Conservation (phyloP, 2,113 vertebrate genomes). For the Cavia porcellus region DNA sequence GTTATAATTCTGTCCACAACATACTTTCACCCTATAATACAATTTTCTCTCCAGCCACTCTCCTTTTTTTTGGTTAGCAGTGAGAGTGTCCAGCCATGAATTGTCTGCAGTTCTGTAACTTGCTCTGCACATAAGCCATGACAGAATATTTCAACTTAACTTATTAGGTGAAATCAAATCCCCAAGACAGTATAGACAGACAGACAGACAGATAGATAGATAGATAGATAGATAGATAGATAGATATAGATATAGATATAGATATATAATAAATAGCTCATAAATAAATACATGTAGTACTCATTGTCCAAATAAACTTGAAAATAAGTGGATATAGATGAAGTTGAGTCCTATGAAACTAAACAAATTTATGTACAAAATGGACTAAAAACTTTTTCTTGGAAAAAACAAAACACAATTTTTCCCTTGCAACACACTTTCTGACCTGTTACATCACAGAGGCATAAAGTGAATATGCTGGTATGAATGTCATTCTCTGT, state of each 20-base stretch:
- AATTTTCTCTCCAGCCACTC: conserved; percentile 51
- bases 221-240: too few species aligned
- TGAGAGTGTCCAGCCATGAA: conserved; percentile 69
- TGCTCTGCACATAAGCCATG: conserved; percentile 62
- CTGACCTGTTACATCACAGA: conserved; percentile 87
- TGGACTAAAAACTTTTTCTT: conserved; percentile 74
- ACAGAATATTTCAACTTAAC: conserved; percentile 62
- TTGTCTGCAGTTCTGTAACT: conserved; percentile 44
- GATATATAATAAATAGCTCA: conserved; percentile 43
- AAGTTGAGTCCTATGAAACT: conserved; percentile 80
- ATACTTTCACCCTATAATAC: conserved; percentile 75
- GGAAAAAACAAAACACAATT: neutral
- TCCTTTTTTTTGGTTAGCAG: conserved; percentile 65
- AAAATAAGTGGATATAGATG: conserved; percentile 71
- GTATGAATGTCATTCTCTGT: conserved; percentile 85
- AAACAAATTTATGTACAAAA: conserved; percentile 60
- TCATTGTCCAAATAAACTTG: conserved; percentile 70
- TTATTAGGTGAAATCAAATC: conserved; percentile 73
- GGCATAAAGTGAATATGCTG: conserved; percentile 72
- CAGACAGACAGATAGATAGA: too few species aligned
- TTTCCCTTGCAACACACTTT: conserved; percentile 80
- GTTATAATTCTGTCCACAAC: neutral
- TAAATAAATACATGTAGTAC: conserved; percentile 61
- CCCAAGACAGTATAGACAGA: conserved; percentile 45
- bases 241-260: neutral